Base-by-base conservation (phyloP, 2,113 vertebrate genomes). In the Ceyx cyanopectus region DNA sequence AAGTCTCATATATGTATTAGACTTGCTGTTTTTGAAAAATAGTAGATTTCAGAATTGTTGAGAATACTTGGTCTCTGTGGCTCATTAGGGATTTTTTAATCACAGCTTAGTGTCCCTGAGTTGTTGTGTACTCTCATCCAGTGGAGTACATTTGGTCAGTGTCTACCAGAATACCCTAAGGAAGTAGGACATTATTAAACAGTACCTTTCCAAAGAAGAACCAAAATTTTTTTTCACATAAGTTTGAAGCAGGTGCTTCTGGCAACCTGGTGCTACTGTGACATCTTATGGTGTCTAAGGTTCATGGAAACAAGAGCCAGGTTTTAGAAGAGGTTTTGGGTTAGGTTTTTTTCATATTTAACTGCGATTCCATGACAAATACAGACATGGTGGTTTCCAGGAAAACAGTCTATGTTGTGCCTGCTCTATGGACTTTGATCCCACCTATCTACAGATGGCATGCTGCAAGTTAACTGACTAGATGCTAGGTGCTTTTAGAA, bases 371-470 rank as follows among this genome's bases (percentile, higher is more conserved):
- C 56, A 34, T 61, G 41, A 32, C 34, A 68, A 41, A 84, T 12
- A 56, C 6, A 30, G 30, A 16, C 7, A 0, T 19, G 27, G 13
- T 53, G 7, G 43, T 50, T 60, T 30, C 65, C 30, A 65, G 85
- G 54, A 87, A 90, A 87, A 69, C 30, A 68, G 24, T 8, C 40
- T 54, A 54, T 9, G 12, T 54, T 84, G 16, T 37, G 50, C 24
- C 46, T 94, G 51, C 26, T 69, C 3, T 13, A 27, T 40, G 76
- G 51, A 87, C 90, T 94, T 92, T 75, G 83, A 61, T 70, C 79
- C 53, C 66, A 30, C 18, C 81, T 94, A 80, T 26, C 78, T 87
- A 62, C 43, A 75, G n/a, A 48, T 23, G 53, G 9, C 2, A 9
- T 48, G 32, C 80, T 81, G 34, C 51, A 57, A 78, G 26, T 32